Conservation (phyloP, 2,888 invertebrate species). For the Acanthacorydalis orientalis region DNA sequence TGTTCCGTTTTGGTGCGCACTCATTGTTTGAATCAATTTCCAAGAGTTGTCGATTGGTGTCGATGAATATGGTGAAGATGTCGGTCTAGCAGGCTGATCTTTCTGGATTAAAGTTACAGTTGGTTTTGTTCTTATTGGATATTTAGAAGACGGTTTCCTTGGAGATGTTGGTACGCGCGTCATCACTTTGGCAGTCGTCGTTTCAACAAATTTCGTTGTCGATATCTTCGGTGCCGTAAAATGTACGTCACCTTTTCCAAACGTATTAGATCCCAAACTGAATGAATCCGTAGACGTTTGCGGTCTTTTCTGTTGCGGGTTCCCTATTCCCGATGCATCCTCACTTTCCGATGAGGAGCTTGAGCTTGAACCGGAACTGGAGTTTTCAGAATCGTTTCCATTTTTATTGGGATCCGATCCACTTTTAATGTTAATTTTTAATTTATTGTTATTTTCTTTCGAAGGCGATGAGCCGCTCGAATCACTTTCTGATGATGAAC, state of each 20-base stretch:
- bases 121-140: not conserved
- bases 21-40: slow-evolving; percentile 40
- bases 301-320: too few species aligned
- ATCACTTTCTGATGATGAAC: too few species aligned
- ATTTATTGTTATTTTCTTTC: too few species aligned
- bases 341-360: not conserved
- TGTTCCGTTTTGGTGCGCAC: slow-evolving; percentile 23
- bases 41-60: slow-evolving; percentile 21
- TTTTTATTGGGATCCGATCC: not conserved
- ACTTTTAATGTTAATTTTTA: too few species aligned
- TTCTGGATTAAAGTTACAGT: not conserved
- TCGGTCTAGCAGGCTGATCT: not conserved
- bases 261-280: too few species aligned
- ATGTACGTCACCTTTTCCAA: too few species aligned
- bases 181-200: too few species aligned
- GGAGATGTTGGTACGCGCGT: slow-evolving; percentile 2
- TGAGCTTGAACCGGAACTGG: slow-evolving; percentile 26
- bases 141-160: not conserved
- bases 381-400: slow-evolving; percentile 6
- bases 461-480: too few species aligned
- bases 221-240: too few species aligned
- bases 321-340: not conserved
- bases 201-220: too few species aligned
- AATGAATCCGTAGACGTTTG: too few species aligned
- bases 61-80: slow-evolving; percentile 1